Base-by-base conservation (phyloP, 2,797 vertebrate genomes). In the Pseudomugil gertrudae region DNA sequence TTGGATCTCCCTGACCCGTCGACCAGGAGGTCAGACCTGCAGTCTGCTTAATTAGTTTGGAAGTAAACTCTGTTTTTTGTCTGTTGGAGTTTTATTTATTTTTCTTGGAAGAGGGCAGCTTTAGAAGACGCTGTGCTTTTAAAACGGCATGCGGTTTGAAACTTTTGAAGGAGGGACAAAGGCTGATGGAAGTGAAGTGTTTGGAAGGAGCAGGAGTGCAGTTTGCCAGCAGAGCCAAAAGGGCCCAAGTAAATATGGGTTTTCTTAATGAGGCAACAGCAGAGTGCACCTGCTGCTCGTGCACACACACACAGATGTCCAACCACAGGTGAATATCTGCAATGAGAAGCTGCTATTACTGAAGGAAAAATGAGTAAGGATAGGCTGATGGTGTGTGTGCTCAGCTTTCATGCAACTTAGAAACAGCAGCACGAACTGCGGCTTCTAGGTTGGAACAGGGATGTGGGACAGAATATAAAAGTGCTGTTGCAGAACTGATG, bases 261-360 rank as follows among this genome's bases (percentile, higher is more conserved):
- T 86, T 90, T 84, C 76, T 65, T 85, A 89, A 87, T 86, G 83
- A 90, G 83, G 81, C 78, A 72, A 64, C 78, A 64, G 69, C 54
- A 75, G 47, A 35, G 19, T 61, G 72, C 70, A 84, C 83, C 79
- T 88, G 83, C 74, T 81, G 66, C 74, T 29, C 40, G 29, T 66
- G 30, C 17, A 17, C 61, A 38, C 27, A 24, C 63, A 30, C 53
- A 27, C 54, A 27, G 29, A 7, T 17, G 1, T 52, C 10, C 48
- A 48, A 47, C 17, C 24, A 47, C 43, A n/a, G n/a, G n/a, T n/a
- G n/a, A 62, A 75, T 87, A 90, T 86, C 88, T 91, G 59, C 72
- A 47, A 17, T 60, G 71, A 68, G 72, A 63, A 27, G 63, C n/a
- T 69, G 72, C 61, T 70, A 63, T 66, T 76, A 60, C 63, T 63